Evolutionary conservation across 2,797 vertebrate species (phyloP).

Genomic region (Carcharodon carcharias): DNA sequence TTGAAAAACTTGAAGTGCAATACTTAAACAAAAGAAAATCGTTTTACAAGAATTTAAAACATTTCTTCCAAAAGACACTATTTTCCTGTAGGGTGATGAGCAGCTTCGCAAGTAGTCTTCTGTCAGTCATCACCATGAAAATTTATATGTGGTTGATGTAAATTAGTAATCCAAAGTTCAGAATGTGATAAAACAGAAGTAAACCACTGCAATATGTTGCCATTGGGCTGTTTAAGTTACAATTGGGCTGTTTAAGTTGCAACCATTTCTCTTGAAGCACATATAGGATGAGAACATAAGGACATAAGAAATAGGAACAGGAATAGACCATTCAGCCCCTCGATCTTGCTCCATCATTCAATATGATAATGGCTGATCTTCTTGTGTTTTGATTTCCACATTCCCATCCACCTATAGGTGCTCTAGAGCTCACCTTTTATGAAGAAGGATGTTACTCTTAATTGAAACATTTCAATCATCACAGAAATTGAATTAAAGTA

Average conservation of each 20-base stretch:
- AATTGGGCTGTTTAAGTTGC: not conserved
- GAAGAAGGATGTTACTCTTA: not conserved
- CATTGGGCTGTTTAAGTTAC: not conserved
- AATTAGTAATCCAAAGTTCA: not conserved
- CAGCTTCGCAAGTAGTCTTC: not conserved
- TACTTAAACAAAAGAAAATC: not conserved
- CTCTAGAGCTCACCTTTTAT: not conserved
- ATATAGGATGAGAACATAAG: no score
- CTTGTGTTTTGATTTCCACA: no score
- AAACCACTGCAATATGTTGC: not conserved
- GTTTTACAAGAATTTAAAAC: not conserved
- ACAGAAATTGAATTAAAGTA: not conserved
- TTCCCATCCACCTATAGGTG: no score
- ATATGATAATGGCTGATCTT: no score
- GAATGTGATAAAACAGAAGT: not conserved
- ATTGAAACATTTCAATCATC: not conserved
- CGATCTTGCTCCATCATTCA: no score
- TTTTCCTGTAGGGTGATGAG: not conserved
- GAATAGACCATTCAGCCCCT: no score
- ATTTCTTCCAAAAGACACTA: not conserved
- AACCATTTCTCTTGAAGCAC: not conserved
- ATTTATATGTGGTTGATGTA: not conserved
- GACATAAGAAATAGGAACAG: no score
- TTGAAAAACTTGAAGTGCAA: not conserved
- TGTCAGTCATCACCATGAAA: not conserved